phyloP scores from a whole-genome alignment of 2,113 vertebrate genomes.

The Malurus cyaneus region DNA sequence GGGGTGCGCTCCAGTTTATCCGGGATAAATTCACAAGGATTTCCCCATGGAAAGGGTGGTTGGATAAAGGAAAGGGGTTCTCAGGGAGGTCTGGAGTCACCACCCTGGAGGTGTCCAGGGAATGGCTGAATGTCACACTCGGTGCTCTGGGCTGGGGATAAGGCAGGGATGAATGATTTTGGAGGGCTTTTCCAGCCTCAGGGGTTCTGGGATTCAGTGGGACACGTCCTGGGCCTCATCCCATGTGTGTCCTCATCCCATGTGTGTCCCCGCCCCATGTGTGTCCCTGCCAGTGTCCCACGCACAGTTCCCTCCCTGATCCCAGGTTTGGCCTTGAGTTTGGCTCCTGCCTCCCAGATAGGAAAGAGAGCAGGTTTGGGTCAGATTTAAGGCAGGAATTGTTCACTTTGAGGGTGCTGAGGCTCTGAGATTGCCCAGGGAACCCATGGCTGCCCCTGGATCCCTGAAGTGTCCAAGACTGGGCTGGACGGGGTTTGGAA shows the following conservation, averaged over 20 bases:
- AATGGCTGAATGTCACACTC: background rate
- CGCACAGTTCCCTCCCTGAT: background rate
- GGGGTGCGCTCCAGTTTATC: background rate
- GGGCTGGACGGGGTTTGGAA: fast-evolving
- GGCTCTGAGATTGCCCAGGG: background rate
- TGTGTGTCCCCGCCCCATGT: background rate
- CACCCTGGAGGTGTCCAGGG: background rate
- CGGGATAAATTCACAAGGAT: background rate
- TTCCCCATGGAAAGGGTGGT: background rate
- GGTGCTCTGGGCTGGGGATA: background rate
- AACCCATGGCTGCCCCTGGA: background rate
- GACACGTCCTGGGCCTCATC: fast-evolving
- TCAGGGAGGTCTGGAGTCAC: background rate
- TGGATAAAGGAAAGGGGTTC: fast-evolving
- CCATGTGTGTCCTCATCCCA: background rate
- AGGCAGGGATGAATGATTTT: background rate
- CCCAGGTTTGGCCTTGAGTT: background rate
- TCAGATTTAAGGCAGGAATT: background rate
- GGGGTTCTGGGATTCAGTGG: background rate
- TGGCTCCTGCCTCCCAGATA: fast-evolving
- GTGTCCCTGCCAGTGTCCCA: background rate
- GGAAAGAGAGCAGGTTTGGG: background rate
- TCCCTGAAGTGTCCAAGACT: background rate
- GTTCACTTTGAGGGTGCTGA: background rate
- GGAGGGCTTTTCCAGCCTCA: background rate